A percentile compares a stretch with the other conserved stretches of the same genome.
Evolutionary conservation across 1,140 invertebrate genomes (phyloP).

Genomic region (Hyphantria cunea): DNA sequence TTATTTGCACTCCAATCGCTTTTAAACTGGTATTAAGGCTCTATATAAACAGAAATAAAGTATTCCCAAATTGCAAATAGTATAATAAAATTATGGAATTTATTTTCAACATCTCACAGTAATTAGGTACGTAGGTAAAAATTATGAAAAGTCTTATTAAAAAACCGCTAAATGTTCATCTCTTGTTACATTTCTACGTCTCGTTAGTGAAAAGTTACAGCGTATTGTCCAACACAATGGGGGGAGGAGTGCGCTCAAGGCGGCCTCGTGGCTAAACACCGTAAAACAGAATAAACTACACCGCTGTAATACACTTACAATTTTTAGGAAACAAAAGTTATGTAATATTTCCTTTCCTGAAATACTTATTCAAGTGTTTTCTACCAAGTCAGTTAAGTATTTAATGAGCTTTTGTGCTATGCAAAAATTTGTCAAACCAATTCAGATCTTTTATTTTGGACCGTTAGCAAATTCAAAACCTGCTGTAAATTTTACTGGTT

Average conservation of each 20-base stretch:
- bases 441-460: too few species aligned
- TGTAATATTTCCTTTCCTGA: conserved; percentile 12
- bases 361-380: too few species aligned
- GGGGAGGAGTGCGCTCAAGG: conserved; percentile 57
- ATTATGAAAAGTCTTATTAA: too few species aligned
- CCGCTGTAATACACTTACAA: conserved; percentile 1
- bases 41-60: too few species aligned
- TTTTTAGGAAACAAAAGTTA: conserved; percentile 20
- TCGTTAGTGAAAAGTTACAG: conserved; percentile 75
- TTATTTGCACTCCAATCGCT: too few species aligned
- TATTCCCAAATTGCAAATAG: too few species aligned
- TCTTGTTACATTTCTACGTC: conserved; percentile 42
- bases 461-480: too few species aligned
- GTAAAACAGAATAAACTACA: conserved; percentile 29
- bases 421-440: too few species aligned
- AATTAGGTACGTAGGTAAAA: not conserved
- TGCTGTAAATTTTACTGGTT: not conserved
- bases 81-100: too few species aligned
- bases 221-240: conserved; percentile 73
- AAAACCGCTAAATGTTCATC: conserved; percentile 28
- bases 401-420: too few species aligned
- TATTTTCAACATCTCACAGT: not conserved
- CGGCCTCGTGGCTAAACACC: conserved; percentile 57
- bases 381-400: too few species aligned
- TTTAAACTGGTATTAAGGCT: too few species aligned